Conservation (phyloP, 1,140 invertebrate species). For the Nylanderia fulva region DNA sequence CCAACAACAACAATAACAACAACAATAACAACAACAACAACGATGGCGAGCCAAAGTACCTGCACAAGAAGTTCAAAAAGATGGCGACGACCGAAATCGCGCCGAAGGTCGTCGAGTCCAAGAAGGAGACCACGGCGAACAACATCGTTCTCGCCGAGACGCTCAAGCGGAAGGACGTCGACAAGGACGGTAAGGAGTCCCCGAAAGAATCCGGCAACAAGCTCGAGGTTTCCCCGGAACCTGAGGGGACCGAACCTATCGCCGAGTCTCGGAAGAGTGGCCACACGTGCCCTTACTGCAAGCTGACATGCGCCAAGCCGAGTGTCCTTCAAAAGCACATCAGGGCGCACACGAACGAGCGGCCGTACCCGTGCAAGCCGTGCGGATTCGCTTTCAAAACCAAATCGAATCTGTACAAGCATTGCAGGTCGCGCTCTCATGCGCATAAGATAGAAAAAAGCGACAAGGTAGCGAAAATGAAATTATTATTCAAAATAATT, state of each 20-base stretch:
- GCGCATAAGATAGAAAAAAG: conserved; percentile 89
- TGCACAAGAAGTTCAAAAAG: conserved; percentile 97
- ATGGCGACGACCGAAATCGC: conserved; percentile 88
- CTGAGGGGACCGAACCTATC: conserved; percentile 75
- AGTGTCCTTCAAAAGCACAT: conserved; percentile 97
- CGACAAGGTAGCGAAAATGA: conserved; percentile 83
- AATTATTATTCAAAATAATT: background rate
- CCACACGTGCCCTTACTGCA: conserved; percentile 95
- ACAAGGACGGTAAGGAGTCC: conserved; percentile 78
- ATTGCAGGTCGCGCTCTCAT: conserved; percentile 94
- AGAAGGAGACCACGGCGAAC: conserved; percentile 67
- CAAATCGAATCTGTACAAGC: conserved; percentile 97
- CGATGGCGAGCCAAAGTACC: conserved; percentile 91
- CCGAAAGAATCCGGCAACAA: conserved; percentile 73
- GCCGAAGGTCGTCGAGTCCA: conserved; percentile 76
- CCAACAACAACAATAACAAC: conserved; percentile 80
- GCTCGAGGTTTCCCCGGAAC: conserved; percentile 67
- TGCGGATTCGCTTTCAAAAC: conserved; percentile 98
- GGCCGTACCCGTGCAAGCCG: conserved; percentile 94
- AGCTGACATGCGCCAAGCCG: conserved; percentile 95
- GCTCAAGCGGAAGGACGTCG: conserved; percentile 82
- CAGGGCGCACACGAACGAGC: conserved; percentile 96
- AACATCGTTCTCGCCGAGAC: conserved; percentile 80
- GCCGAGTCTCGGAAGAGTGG: conserved; percentile 82
- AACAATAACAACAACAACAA: conserved; percentile 84